Percentiles rank a stretch among this genome's conserved stretches.
Conservation (phyloP, 2,888 invertebrate genomes). For the Lysandra bellargus region DNA sequence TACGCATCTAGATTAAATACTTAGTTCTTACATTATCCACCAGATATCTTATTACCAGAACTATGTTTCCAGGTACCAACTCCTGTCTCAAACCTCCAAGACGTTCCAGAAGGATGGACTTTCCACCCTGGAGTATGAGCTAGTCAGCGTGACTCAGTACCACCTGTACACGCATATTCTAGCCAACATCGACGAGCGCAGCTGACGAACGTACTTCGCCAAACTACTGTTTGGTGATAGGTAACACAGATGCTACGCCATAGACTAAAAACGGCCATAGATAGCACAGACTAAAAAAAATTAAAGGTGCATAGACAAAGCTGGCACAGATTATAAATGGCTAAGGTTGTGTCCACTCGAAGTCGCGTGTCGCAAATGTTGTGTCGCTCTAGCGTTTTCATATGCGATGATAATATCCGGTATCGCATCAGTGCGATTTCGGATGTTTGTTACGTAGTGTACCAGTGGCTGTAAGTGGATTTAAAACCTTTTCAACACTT, state of each 20-base stretch:
- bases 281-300: conserved; percentile 30
- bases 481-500: background rate
- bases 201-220: conserved; percentile 85
- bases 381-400: background rate
- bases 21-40: too few relatives aligned
- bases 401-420: background rate
- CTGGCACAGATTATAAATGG: background rate
- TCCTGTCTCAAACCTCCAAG: conserved; percentile 90
- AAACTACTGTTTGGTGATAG: conserved; percentile 77
- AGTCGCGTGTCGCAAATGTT: background rate
- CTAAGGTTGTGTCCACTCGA: background rate
- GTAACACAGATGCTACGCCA: conserved; percentile 48
- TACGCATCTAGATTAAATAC: too few relatives aligned
- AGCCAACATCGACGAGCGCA: conserved; percentile 86
- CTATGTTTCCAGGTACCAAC: conserved; percentile 85
- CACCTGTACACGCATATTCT: conserved; percentile 91
- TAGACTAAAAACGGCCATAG: conserved; percentile 28
- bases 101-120: conserved; percentile 92
- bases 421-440: background rate
- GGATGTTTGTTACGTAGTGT: background rate
- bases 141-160: conserved; percentile 83
- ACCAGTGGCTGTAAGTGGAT: background rate
- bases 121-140: conserved; percentile 89
- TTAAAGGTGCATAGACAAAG: background rate
- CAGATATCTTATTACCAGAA: background rate